Conservation (phyloP, 2,888 invertebrate genomes). For the Phymatocera aterrima region DNA sequence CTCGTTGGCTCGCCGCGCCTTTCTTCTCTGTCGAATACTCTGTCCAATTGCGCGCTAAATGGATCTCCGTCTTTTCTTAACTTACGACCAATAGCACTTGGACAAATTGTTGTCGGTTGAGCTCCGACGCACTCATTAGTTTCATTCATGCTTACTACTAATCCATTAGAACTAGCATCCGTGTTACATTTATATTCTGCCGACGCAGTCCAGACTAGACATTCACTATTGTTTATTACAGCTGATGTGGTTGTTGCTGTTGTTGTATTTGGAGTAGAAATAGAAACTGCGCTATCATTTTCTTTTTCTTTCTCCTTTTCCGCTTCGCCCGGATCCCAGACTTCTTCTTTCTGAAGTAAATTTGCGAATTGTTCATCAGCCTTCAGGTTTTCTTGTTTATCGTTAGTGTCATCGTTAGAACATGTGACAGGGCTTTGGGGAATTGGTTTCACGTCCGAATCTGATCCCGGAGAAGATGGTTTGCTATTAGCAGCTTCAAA, state of each 20-base stretch:
- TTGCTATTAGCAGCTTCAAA: conserved; percentile 76
- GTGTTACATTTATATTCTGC: conserved; percentile 66
- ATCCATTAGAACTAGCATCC: conserved; percentile 62
- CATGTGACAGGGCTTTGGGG: conserved; percentile 38
- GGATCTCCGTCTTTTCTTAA: conserved; percentile 78
- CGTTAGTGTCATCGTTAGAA: neutral
- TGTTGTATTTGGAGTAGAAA: neutral
- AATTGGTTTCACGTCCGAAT: conserved; percentile 51
- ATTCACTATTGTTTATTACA: conserved; percentile 65
- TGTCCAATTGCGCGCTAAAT: conserved; percentile 84
- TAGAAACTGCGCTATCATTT: neutral
- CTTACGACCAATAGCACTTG: conserved; percentile 59
- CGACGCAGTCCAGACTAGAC: conserved; percentile 76
- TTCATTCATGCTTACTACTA: conserved; percentile 52
- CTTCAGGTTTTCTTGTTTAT: conserved; percentile 40
- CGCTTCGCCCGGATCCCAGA: conserved; percentile 83
- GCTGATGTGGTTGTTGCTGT: conserved; percentile 39
- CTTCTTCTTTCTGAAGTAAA: conserved; percentile 78
- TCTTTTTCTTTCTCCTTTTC: conserved; percentile 31
- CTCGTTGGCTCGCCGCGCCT: conserved; percentile 66
- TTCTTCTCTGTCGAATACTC: conserved; percentile 84
- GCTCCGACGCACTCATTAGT: conserved; percentile 56
- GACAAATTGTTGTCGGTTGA: conserved; percentile 48
- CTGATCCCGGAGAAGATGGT: conserved; percentile 70
- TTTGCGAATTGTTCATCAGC: conserved; percentile 2